Percentiles rank a stretch among this genome's conserved stretches.
phyloP scores from a whole-genome alignment of 2,797 vertebrate genomes.

The Lithobates pipiens region DNA sequence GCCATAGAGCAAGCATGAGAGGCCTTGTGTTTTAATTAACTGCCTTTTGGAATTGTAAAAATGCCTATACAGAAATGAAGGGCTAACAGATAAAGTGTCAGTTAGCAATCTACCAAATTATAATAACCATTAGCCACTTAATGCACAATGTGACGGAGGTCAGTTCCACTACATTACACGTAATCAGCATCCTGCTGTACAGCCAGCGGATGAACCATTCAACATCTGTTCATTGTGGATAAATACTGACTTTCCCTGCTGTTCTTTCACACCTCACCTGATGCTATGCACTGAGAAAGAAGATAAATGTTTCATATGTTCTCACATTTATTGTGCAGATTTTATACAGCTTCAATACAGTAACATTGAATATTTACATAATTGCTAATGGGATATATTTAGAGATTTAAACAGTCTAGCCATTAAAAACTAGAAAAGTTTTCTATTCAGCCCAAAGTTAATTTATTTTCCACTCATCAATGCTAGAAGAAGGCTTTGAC shows the following conservation, averaged over 20 bases:
- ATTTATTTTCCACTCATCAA: too few species aligned
- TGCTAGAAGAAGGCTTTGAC: background rate
- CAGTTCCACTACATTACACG: slow-evolving; percentile 56
- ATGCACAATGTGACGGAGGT: slow-evolving; percentile 39
- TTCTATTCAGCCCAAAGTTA: too few species aligned
- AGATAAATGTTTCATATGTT: background rate
- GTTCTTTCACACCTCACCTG: slow-evolving; percentile 6
- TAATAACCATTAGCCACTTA: slow-evolving; percentile 40
- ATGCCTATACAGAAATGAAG: background rate
- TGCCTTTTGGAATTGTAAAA: slow-evolving; percentile 4
- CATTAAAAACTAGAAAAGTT: too few species aligned
- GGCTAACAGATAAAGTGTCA: background rate
- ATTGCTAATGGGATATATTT: too few species aligned
- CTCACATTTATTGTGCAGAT: background rate
- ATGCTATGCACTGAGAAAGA: background rate
- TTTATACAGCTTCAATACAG: background rate
- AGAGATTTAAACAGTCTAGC: too few species aligned
- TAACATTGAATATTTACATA: too few species aligned
- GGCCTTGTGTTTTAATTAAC: background rate
- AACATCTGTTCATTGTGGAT: slow-evolving; percentile 48
- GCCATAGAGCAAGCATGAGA: background rate
- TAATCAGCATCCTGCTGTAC: slow-evolving; percentile 54
- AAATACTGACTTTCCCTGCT: slow-evolving; percentile 32
- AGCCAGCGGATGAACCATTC: slow-evolving; percentile 31
- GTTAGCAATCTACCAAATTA: slow-evolving; percentile 20